Conservation (phyloP, 1,140 invertebrate species). For the Bombus sylvicola region DNA sequence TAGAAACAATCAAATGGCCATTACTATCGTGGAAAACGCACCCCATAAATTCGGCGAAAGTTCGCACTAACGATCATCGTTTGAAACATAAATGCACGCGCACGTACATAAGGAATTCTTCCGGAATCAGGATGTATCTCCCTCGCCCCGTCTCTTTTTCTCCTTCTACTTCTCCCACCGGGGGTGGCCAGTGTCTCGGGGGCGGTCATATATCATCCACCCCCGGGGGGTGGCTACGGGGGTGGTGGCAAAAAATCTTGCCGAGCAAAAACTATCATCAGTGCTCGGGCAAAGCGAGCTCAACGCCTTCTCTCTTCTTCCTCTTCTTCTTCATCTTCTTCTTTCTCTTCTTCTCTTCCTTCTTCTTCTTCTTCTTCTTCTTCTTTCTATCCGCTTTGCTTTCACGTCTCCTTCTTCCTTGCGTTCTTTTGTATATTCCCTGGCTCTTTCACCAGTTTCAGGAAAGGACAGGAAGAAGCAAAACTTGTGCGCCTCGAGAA, state of each 20-base stretch:
- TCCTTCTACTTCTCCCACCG: conserved; percentile 62
- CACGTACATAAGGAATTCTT: conserved; percentile 76
- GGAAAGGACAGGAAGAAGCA: background rate
- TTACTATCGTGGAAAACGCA: background rate
- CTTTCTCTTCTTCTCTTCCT: conserved; percentile 46
- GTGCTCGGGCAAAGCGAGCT: conserved; percentile 80
- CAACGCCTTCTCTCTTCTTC: conserved; percentile 71
- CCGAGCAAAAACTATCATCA: conserved; percentile 82
- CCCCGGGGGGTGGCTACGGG: conserved; percentile 74
- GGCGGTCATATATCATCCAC: conserved; percentile 83
- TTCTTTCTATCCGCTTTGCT: conserved; percentile 39
- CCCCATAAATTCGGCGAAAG: conserved; percentile 6
- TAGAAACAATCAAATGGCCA: background rate
- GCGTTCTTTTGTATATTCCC: conserved; percentile 19
- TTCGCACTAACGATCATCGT: conserved; percentile 65
- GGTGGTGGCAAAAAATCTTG: conserved; percentile 81
- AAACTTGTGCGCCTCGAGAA: background rate
- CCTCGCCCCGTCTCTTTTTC: conserved; percentile 45
- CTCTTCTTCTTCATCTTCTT: conserved; percentile 37
- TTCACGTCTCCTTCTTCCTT: conserved; percentile 48
- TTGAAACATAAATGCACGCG: conserved; percentile 57
- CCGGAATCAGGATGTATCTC: conserved; percentile 70
- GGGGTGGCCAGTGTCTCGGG: conserved; percentile 82
- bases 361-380: conserved; percentile 42
- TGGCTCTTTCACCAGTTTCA: conserved; percentile 23